Evolutionary conservation across 2,113 vertebrate species (phyloP), one percentile per base, ranked within the genome.

Genomic region (Vulpes vulpes): DNA sequence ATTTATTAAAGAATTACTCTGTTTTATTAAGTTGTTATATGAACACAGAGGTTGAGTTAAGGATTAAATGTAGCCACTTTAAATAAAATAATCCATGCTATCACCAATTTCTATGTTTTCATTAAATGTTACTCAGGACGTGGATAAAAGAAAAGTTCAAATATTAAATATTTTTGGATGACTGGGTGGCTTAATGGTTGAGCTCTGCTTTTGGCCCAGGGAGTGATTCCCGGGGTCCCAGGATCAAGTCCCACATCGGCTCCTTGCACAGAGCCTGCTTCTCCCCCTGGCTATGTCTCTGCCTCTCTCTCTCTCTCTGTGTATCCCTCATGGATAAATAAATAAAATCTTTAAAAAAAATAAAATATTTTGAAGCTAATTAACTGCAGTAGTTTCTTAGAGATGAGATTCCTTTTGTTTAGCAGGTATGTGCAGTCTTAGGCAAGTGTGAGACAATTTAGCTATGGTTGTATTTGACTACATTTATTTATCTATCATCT

Each of bases 331-430:
- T 43, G 7, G 43, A 43, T 43, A 43, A 43, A 43, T 43, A 43
- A 43, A 43, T 43, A 43, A 43, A 43, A 43, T 43, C 43, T 43
- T 43, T 7, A 7, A 43, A 43, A 43, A 97, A 98, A 98, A 98
- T 98, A 98, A 98, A 98, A 98, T 96, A 98, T 98, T 91, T 98
- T 98, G 94, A 98, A 98, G 96, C 89, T 98, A 96, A 98, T 98
- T 99, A 98, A 95, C 92, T 98, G 83, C 91, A 97, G 74, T 98
- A 98, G 98, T 98, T 97, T 98, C 98, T 97, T 98, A 97, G 98
- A 98, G 89, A 98, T 73, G 88, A 97, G 95, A 95, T 96, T 97
- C 88, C 90, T 98, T 98, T 98, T 98, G 78, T 98, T 98, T 95
- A 98, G 98, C 97, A 98, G 98, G 97, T 97, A 88, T 95, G 94